Evolutionary conservation across 2,888 invertebrate genomes (phyloP).

Genomic region (Tenthredo amoena): DNA sequence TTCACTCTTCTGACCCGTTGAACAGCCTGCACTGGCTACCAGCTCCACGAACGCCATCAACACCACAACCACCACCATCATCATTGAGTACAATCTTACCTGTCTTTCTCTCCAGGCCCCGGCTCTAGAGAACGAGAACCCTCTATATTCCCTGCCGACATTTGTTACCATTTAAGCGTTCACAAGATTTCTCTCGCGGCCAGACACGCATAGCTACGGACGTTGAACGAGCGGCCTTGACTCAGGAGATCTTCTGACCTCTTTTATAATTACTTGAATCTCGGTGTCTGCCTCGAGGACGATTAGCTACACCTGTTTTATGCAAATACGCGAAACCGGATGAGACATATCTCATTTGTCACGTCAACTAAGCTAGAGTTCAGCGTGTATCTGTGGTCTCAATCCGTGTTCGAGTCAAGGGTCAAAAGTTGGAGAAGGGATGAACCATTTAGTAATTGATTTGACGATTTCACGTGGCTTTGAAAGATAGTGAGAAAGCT

Average conservation of each 20-base stretch:
- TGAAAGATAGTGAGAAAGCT: neutral
- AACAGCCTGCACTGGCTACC: slow-evolving; percentile 45
- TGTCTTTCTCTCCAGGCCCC: slow-evolving; percentile 61
- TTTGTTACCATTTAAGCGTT: slow-evolving; percentile 77
- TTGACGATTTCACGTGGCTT: neutral
- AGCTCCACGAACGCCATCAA: slow-evolving; percentile 45
- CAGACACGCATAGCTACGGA: slow-evolving; percentile 60
- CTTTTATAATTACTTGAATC: slow-evolving; percentile 51
- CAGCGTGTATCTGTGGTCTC: neutral
- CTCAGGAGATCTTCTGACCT: slow-evolving; percentile 52
- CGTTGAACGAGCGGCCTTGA: slow-evolving; percentile 58
- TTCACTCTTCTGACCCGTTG: slow-evolving; percentile 44
- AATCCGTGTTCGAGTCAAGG: neutral
- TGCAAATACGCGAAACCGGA: slow-evolving; percentile 55
- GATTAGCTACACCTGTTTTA: slow-evolving; percentile 62
- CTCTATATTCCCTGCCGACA: slow-evolving; percentile 68
- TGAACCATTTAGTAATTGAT: neutral
- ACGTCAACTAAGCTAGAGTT: slow-evolving; percentile 6
- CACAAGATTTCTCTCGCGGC: slow-evolving; percentile 73
- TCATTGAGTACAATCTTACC: slow-evolving; percentile 38
- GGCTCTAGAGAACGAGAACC: slow-evolving; percentile 38
- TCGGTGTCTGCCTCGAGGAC: slow-evolving; percentile 56
- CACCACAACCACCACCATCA: slow-evolving; percentile 32
- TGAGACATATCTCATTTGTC: slow-evolving; percentile 35
- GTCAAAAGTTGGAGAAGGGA: neutral